Base-by-base conservation (phyloP, 2,113 vertebrate genomes). In the Cyprinus carpio region DNA sequence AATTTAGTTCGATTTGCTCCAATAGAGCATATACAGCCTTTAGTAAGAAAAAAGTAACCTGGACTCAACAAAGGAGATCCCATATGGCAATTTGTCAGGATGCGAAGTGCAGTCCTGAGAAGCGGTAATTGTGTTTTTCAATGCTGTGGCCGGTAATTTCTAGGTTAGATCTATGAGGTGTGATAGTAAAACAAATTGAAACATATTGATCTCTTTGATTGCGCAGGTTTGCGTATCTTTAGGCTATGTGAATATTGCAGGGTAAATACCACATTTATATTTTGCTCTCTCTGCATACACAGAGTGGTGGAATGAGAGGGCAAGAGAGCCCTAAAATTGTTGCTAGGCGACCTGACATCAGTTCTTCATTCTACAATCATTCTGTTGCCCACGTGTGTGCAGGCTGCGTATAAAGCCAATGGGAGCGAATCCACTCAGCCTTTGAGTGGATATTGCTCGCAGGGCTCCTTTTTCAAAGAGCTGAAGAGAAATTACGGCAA, bases 331-430 rank as follows among this genome's bases (percentile, higher is more conserved):
- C 82, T 46, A 87, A 72, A 79, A 84, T 86, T 23, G 95, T 95
- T 95, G 95, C 95, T 93, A 95, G 92, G 95, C 90, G 91, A 94
- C 91, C 86, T 85, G 87, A 90, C 88, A 93, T 92, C 83, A 82
- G 86, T 84, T 88, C 81, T 89, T 90, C 90, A 89, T 88, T 91
- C 87, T 87, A 81, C 83, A 91, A 84, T 93, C 87, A 87, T 82
- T 75, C 88, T 64, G 85, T 72, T 90, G 88, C 89, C 91, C 89
- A 91, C 90, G 54, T 93, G 91, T 88, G 86, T 87, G 86, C 88
- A 75, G 85, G 20, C 79, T 83, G 75, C 9, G 31, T 91, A 87
- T 91, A 89, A 92, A 91, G 83, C 87, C 71, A 82, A 79, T 46
- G 27, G 84, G 60, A 85, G 46, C 0, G 46, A 83, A 83, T 72